Percentiles rank a stretch among this genome's conserved stretches.
Conservation (phyloP, 1,140 invertebrate species). For the Cotesia typhae region DNA sequence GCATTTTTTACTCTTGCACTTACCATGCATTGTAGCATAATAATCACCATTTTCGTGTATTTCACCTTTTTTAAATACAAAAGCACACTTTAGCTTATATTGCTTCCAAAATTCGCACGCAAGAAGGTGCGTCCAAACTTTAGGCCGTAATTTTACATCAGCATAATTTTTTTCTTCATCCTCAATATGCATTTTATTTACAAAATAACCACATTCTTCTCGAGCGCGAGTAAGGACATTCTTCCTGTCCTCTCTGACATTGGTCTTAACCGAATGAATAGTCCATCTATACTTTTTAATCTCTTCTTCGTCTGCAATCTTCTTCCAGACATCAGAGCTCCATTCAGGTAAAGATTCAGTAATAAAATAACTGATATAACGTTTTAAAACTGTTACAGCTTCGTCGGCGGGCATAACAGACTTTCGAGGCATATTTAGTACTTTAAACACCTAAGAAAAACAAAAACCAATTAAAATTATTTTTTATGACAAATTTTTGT, state of each 20-base stretch:
- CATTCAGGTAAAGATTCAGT: neutral
- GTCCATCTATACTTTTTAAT: neutral
- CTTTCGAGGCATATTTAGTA: neutral
- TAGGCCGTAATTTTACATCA: neutral
- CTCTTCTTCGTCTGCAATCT: neutral
- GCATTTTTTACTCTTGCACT: neutral
- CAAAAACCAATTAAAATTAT: too few relatives aligned
- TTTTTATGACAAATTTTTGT: neutral
- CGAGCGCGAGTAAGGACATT: neutral
- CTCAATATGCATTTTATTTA: too few relatives aligned
- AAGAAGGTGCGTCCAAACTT: neutral
- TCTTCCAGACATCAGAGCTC: neutral
- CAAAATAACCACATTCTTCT: neutral
- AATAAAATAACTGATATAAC: slow-evolving; percentile 5
- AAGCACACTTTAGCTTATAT: neutral
- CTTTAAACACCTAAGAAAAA: neutral
- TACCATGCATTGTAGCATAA: neutral
- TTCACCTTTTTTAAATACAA: neutral
- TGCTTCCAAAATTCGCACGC: neutral
- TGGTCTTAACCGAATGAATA: neutral
- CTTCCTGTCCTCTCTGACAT: neutral
- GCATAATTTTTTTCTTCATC: too few relatives aligned
- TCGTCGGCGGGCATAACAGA: neutral
- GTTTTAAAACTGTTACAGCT: neutral
- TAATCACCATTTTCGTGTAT: neutral